Percentiles rank a stretch among this genome's conserved stretches.
Evolutionary conservation across 2,888 invertebrate genomes (phyloP).

Genomic region (Agrochola lychnidis): DNA sequence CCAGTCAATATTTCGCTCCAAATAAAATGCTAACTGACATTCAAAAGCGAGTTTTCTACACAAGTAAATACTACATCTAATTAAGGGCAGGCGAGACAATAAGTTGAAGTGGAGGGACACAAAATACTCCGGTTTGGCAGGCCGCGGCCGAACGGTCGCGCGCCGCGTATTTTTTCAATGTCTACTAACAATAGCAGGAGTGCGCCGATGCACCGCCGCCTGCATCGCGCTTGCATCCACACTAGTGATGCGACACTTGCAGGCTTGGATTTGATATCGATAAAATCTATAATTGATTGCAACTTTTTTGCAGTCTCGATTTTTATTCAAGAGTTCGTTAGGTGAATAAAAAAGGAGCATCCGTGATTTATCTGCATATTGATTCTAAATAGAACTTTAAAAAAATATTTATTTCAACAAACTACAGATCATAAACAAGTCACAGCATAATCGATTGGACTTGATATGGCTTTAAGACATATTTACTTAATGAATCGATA

Average conservation of each 20-base stretch:
- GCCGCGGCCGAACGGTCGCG: conserved; percentile 48
- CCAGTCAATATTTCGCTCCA: not conserved
- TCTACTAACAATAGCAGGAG: conserved; percentile 74
- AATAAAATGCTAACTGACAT: conserved; percentile 7
- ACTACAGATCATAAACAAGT: conserved; percentile 32
- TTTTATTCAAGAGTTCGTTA: not conserved
- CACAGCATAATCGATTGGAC: conserved; percentile 21
- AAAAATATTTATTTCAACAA: conserved; percentile 22
- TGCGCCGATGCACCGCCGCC: conserved; percentile 69
- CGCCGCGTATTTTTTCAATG: conserved; percentile 67
- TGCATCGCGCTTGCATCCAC: conserved; percentile 75
- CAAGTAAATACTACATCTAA: conserved; percentile 57
- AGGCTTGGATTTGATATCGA: conserved; percentile 59
- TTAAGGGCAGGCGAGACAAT: conserved; percentile 59
- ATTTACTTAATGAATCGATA: conserved; percentile 47
- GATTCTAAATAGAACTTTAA: not conserved
- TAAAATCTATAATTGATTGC: conserved; percentile 21
- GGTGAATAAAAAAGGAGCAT: not conserved
- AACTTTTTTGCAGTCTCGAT: not conserved
- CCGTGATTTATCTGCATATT: conserved; percentile 8
- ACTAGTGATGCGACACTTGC: conserved; percentile 73
- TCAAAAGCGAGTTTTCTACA: conserved; percentile 38
- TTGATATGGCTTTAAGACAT: conserved; percentile 32
- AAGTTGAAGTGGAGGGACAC: conserved; percentile 57
- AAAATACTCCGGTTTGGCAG: conserved; percentile 66